Evolutionary conservation across 2,888 invertebrate species (phyloP).

Genomic region (Ectemnius lituratus): DNA sequence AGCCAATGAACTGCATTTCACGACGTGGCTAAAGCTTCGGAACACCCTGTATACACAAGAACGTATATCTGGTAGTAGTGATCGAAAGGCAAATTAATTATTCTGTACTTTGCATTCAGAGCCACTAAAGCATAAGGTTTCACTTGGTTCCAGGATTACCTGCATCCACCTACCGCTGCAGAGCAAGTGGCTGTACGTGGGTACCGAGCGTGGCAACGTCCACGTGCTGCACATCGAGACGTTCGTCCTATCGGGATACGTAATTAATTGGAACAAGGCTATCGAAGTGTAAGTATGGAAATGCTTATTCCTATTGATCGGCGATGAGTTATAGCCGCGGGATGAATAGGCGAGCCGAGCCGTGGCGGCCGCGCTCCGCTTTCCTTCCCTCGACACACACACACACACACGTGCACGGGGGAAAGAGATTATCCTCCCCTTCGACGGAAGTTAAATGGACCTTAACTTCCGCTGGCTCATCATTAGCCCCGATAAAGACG

Average conservation of each 20-base stretch:
- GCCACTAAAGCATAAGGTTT: background rate
- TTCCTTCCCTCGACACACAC: no score
- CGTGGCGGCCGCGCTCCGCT: background rate
- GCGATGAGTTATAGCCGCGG: slow-evolving; percentile 14
- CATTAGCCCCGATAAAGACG: no score
- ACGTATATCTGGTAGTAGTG: no score
- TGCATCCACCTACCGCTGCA: slow-evolving; percentile 96
- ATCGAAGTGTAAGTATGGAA: slow-evolving; percentile 95
- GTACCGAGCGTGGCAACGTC: slow-evolving; percentile 98
- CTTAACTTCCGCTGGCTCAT: no score
- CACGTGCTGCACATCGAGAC: slow-evolving; percentile 98
- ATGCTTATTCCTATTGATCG: slow-evolving; percentile 16
- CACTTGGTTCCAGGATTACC: slow-evolving; percentile 87
- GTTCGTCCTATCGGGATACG: slow-evolving; percentile 97
- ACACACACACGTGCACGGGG: no score
- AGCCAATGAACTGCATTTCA: no score
- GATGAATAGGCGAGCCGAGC: slow-evolving; percentile 13
- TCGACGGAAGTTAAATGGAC: no score
- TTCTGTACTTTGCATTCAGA: background rate
- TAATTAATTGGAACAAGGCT: slow-evolving; percentile 99
- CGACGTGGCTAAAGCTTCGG: no score
- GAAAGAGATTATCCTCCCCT: no score
- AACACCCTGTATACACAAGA: no score
- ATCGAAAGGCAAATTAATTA: no score
- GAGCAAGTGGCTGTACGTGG: slow-evolving; percentile 99